Evolutionary conservation across 2,888 invertebrate genomes (phyloP).

Genomic region (Ectobius pallidus): DNA sequence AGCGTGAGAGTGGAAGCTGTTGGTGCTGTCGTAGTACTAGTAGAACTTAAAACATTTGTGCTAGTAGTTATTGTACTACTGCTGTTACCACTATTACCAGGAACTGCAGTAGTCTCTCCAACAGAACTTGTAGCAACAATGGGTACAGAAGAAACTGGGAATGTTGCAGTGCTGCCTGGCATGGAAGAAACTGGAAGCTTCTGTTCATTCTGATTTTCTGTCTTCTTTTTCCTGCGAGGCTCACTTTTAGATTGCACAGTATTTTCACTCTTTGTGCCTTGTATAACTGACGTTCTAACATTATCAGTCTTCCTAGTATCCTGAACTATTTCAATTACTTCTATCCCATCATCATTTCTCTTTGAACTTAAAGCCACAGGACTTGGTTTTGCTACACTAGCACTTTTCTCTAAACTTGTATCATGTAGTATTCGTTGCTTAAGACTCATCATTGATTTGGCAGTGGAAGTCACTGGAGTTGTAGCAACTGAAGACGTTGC

Average conservation of each 20-base stretch:
- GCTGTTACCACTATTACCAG: too few species aligned
- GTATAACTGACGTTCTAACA: too few species aligned
- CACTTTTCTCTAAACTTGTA: constrained; percentile 44
- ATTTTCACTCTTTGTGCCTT: background rate
- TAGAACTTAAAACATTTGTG: too few species aligned
- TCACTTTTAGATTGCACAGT: constrained; percentile 21
- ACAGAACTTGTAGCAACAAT: too few species aligned
- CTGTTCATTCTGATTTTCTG: constrained; percentile 10
- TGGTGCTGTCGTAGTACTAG: too few species aligned
- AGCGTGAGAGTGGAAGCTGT: too few species aligned
- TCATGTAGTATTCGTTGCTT: constrained; percentile 51
- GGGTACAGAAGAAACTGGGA: too few species aligned
- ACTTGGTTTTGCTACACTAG: constrained; percentile 46
- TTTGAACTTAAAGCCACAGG: background rate
- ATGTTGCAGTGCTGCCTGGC: too few species aligned
- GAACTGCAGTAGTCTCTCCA: background rate
- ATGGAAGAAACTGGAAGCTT: background rate
- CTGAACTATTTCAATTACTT: constrained; percentile 38
- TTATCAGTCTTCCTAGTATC: constrained; percentile 6
- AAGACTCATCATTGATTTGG: constrained; percentile 37
- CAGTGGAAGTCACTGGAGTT: background rate
- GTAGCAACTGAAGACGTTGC: constrained; percentile 13
- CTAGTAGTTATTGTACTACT: too few species aligned
- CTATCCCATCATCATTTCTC: constrained; percentile 31
- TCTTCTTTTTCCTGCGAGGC: constrained; percentile 44